Evolutionary conservation across 2,888 invertebrate species (phyloP), one percentile per base, ranked within the genome.

Genomic region (Notodonta ziczac): DNA sequence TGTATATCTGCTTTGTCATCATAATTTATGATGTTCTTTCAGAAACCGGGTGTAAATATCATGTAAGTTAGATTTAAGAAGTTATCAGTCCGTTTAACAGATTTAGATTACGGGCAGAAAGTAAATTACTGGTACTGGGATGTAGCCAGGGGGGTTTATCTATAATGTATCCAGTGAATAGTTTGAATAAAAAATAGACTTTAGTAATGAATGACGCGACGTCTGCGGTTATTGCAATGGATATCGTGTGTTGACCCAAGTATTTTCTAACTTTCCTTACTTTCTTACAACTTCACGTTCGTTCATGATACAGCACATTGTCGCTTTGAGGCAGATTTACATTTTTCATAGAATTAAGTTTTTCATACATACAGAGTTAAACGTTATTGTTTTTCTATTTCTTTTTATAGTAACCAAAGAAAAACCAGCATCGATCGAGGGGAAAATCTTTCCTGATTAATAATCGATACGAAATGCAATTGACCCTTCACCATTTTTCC

Each of bases 251-350:
- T 70, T 75, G 72, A 79, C 76, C 71, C 60, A 65, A 65, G 62
- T 62, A 55, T 71, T 80, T 76, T 71, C 76, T 67, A 80, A 80
- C 81, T 80, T 80, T 80, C 80, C 69, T 77, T 66, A 69, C 80
- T 76, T 78, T 75, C 75, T 70, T 73, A 63, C 55, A 60, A 67
- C 63, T 61, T 61, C 60, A 14, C 51, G 58, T 61, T 52, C 51
- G 59, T 62, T 52, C 65, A 57, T 70, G 63, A 68, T 69, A 61
- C 61, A 65, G 65, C 67, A 74, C 63, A 70, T 69, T 66, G 67
- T 66, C 63, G 46, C 3, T 42, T 42, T 42, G 0, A 42, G 42
- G 4, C n/a, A 42, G 42, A 9, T 42, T 42, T 42, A 42, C 42
- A 42, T 42, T 42, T 42, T 42, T 7, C 12, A 42, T 24, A 24